These are phyloP conservation scores for Dreissena polymorpha DNA, from an alignment of 1,140 invertebrate species.

Conservation along the genomic window DNA sequence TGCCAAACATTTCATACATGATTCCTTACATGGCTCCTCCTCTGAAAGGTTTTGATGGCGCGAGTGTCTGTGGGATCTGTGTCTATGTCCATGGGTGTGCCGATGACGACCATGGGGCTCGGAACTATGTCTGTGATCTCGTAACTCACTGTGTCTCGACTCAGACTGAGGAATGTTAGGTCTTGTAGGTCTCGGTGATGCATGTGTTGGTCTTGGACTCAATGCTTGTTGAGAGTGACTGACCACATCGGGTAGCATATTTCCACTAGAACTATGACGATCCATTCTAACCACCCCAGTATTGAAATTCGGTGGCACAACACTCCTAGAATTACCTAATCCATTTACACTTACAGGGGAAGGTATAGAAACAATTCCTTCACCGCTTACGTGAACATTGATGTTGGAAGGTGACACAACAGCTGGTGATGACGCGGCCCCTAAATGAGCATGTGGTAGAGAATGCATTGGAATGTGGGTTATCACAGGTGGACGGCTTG, in stretches of 20 bases:
- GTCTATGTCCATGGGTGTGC: slow-evolving; percentile 40
- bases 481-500: slow-evolving; percentile 6
- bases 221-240: slow-evolving; percentile 47
- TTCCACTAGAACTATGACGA: slow-evolving; percentile 35
- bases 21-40: slow-evolving; percentile 69
- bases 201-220: slow-evolving; percentile 19
- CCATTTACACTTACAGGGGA: slow-evolving; percentile 1
- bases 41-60: slow-evolving; percentile 46
- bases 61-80: slow-evolving; percentile 53
- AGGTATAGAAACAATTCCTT: not conserved
- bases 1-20: slow-evolving; percentile 75
- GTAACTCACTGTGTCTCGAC: slow-evolving; percentile 27
- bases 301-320: slow-evolving; percentile 63
- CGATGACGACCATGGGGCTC: slow-evolving; percentile 47
- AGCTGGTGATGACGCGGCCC: slow-evolving; percentile 12
- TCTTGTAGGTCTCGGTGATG: slow-evolving; percentile 51
- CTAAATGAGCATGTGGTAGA: slow-evolving; percentile 25
- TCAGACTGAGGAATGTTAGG: slow-evolving; percentile 36
- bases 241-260: slow-evolving; percentile 40
- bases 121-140: slow-evolving; percentile 30
- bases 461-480: not conserved
- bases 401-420: slow-evolving; percentile 45
- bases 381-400: slow-evolving; percentile 28
- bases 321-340: slow-evolving; percentile 26
- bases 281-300: slow-evolving; percentile 58